Evolutionary conservation across 2,113 vertebrate genomes (phyloP).

Genomic region (Typhlomys cinereus): DNA sequence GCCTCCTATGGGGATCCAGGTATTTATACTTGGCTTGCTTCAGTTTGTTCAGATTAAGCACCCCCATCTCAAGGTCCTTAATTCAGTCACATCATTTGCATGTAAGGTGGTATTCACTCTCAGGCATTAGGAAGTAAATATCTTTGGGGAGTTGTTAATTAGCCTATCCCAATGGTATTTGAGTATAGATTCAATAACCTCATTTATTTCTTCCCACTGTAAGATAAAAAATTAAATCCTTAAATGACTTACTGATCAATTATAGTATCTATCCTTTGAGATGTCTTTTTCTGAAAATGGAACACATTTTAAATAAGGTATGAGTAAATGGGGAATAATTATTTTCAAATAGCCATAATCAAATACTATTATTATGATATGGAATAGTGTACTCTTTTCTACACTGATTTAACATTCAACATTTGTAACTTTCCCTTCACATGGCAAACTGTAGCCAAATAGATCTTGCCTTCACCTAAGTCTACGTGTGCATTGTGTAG

Average conservation of each 20-base stretch:
- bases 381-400: constrained; percentile 13
- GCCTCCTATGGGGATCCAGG: not conserved
- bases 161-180: not conserved
- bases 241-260: constrained; percentile 20
- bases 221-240: not conserved
- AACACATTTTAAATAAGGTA: constrained; percentile 30
- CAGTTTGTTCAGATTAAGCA: not conserved
- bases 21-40: not conserved
- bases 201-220: constrained; percentile 8
- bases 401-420: constrained; percentile 16
- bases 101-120: not conserved
- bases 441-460: not conserved
- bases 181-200: not conserved
- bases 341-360: not conserved
- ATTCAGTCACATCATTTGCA: not conserved
- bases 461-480: not conserved
- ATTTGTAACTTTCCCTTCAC: constrained; percentile 8
- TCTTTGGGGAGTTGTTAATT: not conserved
- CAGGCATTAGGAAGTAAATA: not conserved
- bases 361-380: constrained; percentile 2
- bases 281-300: not conserved
- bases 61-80: not conserved
- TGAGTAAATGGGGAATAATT: not conserved
- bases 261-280: not conserved
- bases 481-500: not conserved